A percentile compares a stretch with the other conserved stretches of the same genome.
phyloP scores from a whole-genome alignment of 2,797 vertebrate genomes.

The Geotrypetes seraphini region DNA sequence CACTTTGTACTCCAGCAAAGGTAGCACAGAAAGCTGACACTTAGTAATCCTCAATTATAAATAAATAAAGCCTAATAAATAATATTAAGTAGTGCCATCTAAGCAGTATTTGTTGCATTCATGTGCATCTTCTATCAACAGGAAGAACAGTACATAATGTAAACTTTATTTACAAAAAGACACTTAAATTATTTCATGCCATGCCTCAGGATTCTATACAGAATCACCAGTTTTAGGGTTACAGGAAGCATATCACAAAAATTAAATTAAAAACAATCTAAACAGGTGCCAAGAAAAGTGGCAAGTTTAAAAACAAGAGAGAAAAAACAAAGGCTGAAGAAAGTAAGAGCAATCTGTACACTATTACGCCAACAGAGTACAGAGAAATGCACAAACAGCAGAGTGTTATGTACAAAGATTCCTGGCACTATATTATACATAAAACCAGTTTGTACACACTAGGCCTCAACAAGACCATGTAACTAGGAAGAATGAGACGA shows the following conservation, averaged over 20 bases:
- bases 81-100: slow-evolving; percentile 19
- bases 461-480: slow-evolving; percentile 48
- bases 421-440: slow-evolving; percentile 62
- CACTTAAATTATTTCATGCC: slow-evolving; percentile 83
- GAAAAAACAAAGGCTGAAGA: slow-evolving; percentile 47
- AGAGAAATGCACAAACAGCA: slow-evolving; percentile 51
- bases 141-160: slow-evolving; percentile 61
- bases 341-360: slow-evolving; percentile 60
- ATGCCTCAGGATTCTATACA: slow-evolving; percentile 72
- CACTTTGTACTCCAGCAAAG: slow-evolving; percentile 4
- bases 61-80: too few species aligned
- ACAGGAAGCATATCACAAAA: slow-evolving; percentile 58
- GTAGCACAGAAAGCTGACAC: slow-evolving; percentile 18
- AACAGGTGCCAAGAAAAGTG: slow-evolving; percentile 52
- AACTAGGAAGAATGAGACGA: slow-evolving; percentile 46
- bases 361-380: slow-evolving; percentile 62
- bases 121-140: too few species aligned
- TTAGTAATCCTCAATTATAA: slow-evolving; percentile 22
- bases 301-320: slow-evolving; percentile 48
- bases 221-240: slow-evolving; percentile 64
- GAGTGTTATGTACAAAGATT: slow-evolving; percentile 69
- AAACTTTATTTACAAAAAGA: slow-evolving; percentile 94
- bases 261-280: slow-evolving; percentile 48
- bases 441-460: slow-evolving; percentile 52
- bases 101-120: too few species aligned